Percentiles rank a stretch among this genome's conserved stretches.
These are phyloP conservation scores for Chaenocephalus aceratus DNA, from an alignment of 2,113 vertebrate genomes.

Conservation along the genomic window DNA sequence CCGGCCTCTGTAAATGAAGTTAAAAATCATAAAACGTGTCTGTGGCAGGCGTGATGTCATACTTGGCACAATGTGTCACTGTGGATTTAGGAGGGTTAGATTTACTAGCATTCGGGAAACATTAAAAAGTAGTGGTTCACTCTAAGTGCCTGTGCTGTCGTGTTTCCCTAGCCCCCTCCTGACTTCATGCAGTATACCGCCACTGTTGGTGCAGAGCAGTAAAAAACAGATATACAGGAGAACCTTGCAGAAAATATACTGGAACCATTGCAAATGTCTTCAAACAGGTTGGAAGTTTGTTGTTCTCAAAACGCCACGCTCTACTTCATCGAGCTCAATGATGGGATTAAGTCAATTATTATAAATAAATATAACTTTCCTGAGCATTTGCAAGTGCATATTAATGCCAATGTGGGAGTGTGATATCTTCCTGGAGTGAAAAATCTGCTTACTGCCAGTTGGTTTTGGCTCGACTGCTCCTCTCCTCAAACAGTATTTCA, in stretches of 20 bases:
- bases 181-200: constrained; percentile 41
- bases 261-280: constrained; percentile 21
- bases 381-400: constrained; percentile 61
- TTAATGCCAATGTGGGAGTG: constrained; percentile 58
- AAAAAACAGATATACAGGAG: constrained; percentile 48
- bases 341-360: constrained; percentile 19
- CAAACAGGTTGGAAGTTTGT: constrained; percentile 28
- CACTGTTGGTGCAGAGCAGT: constrained; percentile 46
- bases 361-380: constrained; percentile 51
- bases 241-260: constrained; percentile 24
- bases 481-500: constrained; percentile 68
- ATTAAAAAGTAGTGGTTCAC: constrained; percentile 79
- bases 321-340: constrained; percentile 16
- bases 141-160: constrained; percentile 70
- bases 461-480: constrained; percentile 64
- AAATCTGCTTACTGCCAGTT: constrained; percentile 71
- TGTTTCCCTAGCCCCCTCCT: constrained; percentile 39
- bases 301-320: constrained; percentile 26
- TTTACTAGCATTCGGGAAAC: constrained; percentile 82
- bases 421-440: constrained; percentile 75
- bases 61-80: constrained; percentile 72
- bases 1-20: constrained; percentile 61
- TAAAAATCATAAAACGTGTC: constrained; percentile 72
- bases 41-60: constrained; percentile 78
- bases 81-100: constrained; percentile 72